Evolutionary conservation across 2,797 vertebrate genomes (phyloP), one percentile per base, ranked within the genome.

Genomic region (Alectoris magna): DNA sequence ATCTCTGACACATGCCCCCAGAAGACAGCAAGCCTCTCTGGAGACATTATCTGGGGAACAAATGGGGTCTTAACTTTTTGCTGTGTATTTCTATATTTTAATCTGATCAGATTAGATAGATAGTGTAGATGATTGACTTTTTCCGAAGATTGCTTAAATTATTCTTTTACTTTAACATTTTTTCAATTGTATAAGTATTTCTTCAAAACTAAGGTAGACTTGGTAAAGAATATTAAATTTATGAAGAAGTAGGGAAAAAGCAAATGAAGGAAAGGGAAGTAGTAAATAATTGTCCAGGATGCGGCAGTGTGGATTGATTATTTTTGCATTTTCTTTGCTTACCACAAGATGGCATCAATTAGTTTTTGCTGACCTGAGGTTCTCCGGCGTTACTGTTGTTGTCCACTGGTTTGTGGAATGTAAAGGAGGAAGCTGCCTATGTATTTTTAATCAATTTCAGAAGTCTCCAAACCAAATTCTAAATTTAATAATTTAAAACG

Each of bases 331-430:
- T 93, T 88, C 71, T 68, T 34, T 76, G 31, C 3, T 17, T 31
- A 70, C 97, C 97, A 96, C 95, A 85, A 97, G 98, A 95, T 97
- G 97, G 97, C 97, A 89, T 31, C 85, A 95, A 94, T 95, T 93
- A 82, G 51, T 94, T 94, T 96, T 82, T 69, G 46, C 51, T 63
- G 58, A 9, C n/a, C 31, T 11, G 24, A 49, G 4, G 44, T 6
- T n/a, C 19, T 26, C 9, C 23, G 69, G 5, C 46, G 17, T 41
- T 41, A 8, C 1, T 39, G 66, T 8, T 27, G 24, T 41, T 16
- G 21, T 41, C 16, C 14, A 6, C 7, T 7, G 3, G 8, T 59
- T 68, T 62, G 12, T 18, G 10, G 9, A 93, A 86, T 19, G 22
- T 21, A 27, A 91, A 84, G 5, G 11, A 2, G 11, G 3, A 48